Percentiles rank a stretch among this genome's conserved stretches.
Evolutionary conservation across 2,113 vertebrate genomes (phyloP).

Genomic region (Phalacrocorax brasilianus): DNA sequence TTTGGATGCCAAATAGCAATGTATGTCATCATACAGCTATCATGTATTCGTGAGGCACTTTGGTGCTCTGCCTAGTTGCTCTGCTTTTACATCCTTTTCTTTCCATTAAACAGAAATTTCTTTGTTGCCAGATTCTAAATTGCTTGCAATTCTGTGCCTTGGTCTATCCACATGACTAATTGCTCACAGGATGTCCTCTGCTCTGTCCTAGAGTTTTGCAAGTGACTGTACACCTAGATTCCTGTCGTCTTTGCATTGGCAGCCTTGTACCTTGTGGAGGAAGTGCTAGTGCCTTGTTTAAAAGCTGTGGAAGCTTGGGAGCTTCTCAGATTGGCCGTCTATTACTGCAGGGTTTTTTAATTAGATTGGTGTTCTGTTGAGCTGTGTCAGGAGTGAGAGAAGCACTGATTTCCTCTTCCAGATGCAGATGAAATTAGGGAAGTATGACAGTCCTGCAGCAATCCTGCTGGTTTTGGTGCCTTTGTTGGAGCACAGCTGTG

Average conservation of each 20-base stretch:
- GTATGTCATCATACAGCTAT: not conserved
- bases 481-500: conserved; percentile 72
- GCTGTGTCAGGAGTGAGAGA: conserved; percentile 30
- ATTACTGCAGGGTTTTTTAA: rapidly evolving
- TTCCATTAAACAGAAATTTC: not conserved
- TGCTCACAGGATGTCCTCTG: not conserved
- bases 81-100: not conserved
- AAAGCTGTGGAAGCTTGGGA: not conserved
- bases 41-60: not conserved
- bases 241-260: not conserved
- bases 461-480: conserved; percentile 45
- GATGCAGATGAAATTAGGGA: conserved; percentile 44
- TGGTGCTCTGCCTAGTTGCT: not conserved
- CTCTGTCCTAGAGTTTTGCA: not conserved
- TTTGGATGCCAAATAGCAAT: not conserved
- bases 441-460: conserved; percentile 20
- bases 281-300: not conserved
- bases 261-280: not conserved
- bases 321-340: not conserved
- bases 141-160: not conserved
- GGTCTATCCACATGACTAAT: not conserved
- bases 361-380: not conserved
- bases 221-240: not conserved
- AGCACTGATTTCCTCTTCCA: conserved; percentile 36
- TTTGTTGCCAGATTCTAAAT: not conserved